These are phyloP conservation scores for Scaptomyza parva DNA, from an alignment of 2,888 invertebrate genomes.

Conservation along the genomic window DNA sequence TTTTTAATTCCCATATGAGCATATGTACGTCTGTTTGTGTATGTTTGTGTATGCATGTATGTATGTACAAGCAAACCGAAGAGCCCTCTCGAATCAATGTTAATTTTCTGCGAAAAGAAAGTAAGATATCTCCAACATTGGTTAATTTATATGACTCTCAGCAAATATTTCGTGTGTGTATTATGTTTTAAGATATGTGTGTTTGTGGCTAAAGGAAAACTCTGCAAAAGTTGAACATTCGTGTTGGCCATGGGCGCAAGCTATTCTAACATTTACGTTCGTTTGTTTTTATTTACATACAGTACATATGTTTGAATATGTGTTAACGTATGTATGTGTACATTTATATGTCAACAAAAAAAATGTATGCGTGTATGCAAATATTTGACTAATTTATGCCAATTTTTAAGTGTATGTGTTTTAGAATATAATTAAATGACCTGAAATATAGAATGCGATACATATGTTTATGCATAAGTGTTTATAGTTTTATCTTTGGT, in stretches of 20 bases:
- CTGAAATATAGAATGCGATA: background rate
- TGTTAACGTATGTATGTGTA: background rate
- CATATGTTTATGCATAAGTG: background rate
- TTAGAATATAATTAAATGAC: too few relatives aligned
- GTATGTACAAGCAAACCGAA: constrained; percentile 21
- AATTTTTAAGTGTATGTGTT: background rate
- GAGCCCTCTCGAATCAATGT: constrained; percentile 35
- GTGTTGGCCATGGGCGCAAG: constrained; percentile 8
- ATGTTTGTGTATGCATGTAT: constrained; percentile 7
- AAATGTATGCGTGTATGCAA: background rate
- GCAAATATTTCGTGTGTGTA: constrained; percentile 1
- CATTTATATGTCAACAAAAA: constrained; percentile 2
- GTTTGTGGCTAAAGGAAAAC: constrained; percentile 1
- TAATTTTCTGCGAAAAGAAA: constrained; percentile 53
- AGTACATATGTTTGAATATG: background rate
- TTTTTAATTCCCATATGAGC: constrained; percentile 9
- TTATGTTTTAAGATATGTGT: background rate
- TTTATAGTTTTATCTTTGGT: background rate
- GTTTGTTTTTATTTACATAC: constrained; percentile 6
- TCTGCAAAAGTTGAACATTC: background rate
- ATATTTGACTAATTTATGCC: background rate
- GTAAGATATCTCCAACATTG: constrained; percentile 33
- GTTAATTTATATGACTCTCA: constrained; percentile 14
- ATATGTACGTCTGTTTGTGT: background rate
- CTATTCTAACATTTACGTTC: background rate